phyloP scores from a whole-genome alignment of 1,140 invertebrate species.

The Ylistrum balloti region DNA sequence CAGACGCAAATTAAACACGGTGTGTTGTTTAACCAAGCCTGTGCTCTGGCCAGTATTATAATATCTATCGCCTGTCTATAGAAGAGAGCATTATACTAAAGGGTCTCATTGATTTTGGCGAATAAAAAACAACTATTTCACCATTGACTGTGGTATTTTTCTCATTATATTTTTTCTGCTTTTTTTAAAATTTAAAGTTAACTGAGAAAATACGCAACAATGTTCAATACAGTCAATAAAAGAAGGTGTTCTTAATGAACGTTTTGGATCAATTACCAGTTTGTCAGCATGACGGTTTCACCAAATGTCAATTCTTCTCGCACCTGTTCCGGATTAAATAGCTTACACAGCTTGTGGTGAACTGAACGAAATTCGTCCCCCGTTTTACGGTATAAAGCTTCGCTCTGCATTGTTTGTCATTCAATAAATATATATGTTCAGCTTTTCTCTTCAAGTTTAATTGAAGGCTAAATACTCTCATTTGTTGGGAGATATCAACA shows the following conservation, averaged over 20 bases:
- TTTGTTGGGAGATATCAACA: conserved; percentile 28
- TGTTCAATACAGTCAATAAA: not conserved
- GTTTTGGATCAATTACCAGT: conserved; percentile 34
- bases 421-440: conserved; percentile 36
- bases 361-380: not conserved
- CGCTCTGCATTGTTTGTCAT: conserved; percentile 13
- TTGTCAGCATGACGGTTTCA: conserved; percentile 6
- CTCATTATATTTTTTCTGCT: not conserved
- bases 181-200: not conserved
- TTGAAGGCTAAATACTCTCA: conserved; percentile 38
- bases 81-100: not conserved
- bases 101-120: not conserved
- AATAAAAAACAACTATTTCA: not conserved
- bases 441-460: conserved; percentile 39
- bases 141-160: not conserved
- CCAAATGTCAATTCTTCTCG: conserved; percentile 30
- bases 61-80: not conserved
- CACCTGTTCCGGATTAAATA: conserved; percentile 27
- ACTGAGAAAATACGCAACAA: not conserved
- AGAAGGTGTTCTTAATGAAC: not conserved
- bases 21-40: not conserved
- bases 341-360: conserved; percentile 17
- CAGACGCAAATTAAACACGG: conserved; percentile 17
- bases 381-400: conserved; percentile 22
- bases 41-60: not conserved